A percentile compares a stretch with the other conserved stretches of the same genome.
Conservation (phyloP, 2,888 invertebrate genomes). For the Priapulus caudatus region DNA sequence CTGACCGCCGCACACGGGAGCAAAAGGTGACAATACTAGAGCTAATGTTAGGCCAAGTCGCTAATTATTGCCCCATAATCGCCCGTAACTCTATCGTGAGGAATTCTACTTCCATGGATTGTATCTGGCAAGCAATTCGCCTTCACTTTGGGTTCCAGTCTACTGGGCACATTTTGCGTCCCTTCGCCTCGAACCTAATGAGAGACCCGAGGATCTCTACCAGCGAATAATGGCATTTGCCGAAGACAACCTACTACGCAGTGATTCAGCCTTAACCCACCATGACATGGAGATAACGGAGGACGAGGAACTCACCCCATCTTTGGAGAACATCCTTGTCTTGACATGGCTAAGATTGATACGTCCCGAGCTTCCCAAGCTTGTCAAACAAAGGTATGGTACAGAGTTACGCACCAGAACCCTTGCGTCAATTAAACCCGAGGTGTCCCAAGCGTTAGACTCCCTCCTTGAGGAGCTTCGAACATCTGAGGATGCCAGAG, state of each 20-base stretch:
- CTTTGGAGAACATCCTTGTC: conserved; percentile 20
- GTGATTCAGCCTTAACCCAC: conserved; percentile 13
- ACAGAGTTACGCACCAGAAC: background rate
- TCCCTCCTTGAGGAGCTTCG: background rate
- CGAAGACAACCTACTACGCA: conserved; percentile 18
- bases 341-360: conserved; percentile 20
- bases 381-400: conserved; percentile 8
- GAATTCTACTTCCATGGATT: conserved; percentile 5
- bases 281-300: conserved; percentile 9
- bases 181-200: conserved; percentile 15
- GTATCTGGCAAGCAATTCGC: conserved; percentile 18
- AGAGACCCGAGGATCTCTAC: conserved; percentile 19
- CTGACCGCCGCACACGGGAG: background rate
- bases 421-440: conserved; percentile 1
- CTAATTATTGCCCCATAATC: background rate
- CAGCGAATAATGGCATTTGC: conserved; percentile 18
- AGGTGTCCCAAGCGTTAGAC: background rate
- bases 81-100: conserved; percentile 11
- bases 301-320: conserved; percentile 17
- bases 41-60: conserved; percentile 12
- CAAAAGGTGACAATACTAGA: conserved; percentile 13
- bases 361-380: conserved; percentile 25
- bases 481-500: background rate
- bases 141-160: conserved; percentile 24
- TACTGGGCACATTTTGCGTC: conserved; percentile 19